Evolutionary conservation across 2,797 vertebrate genomes (phyloP).

Genomic region (Cheirogaleus major): DNA sequence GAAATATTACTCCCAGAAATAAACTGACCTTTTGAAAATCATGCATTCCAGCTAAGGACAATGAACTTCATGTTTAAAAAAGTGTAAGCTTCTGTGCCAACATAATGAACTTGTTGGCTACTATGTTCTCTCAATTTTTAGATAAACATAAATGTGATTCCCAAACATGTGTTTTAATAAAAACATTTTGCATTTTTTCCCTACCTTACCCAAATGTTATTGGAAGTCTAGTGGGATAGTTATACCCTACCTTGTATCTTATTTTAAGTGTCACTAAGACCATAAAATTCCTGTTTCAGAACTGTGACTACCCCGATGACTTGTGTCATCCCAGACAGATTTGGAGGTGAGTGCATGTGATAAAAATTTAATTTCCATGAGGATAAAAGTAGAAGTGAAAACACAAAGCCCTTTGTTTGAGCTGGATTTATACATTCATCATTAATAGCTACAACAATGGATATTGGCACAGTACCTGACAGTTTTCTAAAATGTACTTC

Average conservation of each 20-base stretch:
- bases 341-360: neutral
- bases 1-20: slow-evolving; percentile 77
- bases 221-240: neutral
- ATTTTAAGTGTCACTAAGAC: neutral
- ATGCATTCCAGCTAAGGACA: slow-evolving; percentile 76
- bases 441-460: neutral
- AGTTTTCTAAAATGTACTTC: neutral
- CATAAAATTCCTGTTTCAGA: neutral
- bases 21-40: slow-evolving; percentile 78
- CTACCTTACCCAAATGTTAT: slow-evolving; percentile 19
- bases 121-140: slow-evolving; percentile 40
- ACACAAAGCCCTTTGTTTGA: neutral
- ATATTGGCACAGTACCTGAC: neutral
- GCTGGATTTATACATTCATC: neutral
- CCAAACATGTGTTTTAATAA: slow-evolving; percentile 56
- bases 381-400: neutral
- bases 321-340: neutral
- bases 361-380: neutral
- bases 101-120: slow-evolving; percentile 48
- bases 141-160: slow-evolving; percentile 65
- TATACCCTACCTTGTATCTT: neutral
- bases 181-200: neutral
- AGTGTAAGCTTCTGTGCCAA: slow-evolving; percentile 66
- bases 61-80: slow-evolving; percentile 72
- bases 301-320: neutral